These are phyloP conservation scores for Cylindroiulus punctatus DNA, from an alignment of 2,888 invertebrate genomes.

Conservation along the genomic window DNA sequence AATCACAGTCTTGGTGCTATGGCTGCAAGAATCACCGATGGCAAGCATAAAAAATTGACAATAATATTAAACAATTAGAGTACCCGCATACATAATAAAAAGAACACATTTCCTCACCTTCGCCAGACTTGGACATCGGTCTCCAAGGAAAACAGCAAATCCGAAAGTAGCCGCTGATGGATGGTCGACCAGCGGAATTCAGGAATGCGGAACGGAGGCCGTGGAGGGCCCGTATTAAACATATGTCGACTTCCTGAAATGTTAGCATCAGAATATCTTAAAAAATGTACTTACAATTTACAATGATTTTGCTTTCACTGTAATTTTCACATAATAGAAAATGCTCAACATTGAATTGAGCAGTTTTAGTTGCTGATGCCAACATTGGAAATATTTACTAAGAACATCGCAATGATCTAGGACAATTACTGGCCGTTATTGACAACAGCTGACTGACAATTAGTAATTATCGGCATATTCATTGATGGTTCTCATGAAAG, in stretches of 20 bases:
- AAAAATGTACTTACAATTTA: not conserved
- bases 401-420: not conserved
- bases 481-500: too few species aligned
- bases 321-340: not conserved
- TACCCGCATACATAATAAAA: not conserved
- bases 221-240: conserved; percentile 92
- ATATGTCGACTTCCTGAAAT: conserved; percentile 74
- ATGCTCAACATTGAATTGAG: not conserved
- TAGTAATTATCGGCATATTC: too few species aligned
- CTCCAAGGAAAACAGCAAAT: conserved; percentile 95
- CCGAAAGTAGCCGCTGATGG: conserved; percentile 94
- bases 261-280: not conserved
- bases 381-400: not conserved
- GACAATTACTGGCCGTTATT: not conserved
- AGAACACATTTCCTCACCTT: conserved; percentile 67
- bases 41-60: not conserved
- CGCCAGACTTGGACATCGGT: conserved; percentile 94
- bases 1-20: conserved; percentile 94
- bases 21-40: conserved; percentile 71
- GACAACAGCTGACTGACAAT: too few species aligned
- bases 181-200: conserved; percentile 99
- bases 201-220: conserved; percentile 97
- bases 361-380: not conserved
- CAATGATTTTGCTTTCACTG: not conserved
- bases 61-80: not conserved